Evolutionary conservation across 2,797 vertebrate species (phyloP).

Genomic region (Sebastes minor): DNA sequence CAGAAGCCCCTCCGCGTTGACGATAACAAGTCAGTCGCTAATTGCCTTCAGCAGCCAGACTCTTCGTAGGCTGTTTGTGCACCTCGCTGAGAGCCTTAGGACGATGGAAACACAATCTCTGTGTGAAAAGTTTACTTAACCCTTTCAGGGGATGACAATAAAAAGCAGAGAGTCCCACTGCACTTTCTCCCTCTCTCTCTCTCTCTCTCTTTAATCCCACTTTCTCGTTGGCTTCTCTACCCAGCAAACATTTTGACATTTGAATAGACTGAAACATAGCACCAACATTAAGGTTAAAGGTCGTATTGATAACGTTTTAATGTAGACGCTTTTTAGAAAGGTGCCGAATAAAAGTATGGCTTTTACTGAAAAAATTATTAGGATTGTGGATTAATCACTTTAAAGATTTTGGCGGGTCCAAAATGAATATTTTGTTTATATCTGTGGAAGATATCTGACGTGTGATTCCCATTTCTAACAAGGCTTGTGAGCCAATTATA

Average conservation of each 20-base stretch:
- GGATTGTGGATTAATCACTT: too few relatives aligned
- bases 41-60: slow-evolving; percentile 65
- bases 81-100: slow-evolving; percentile 33
- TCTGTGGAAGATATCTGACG: too few relatives aligned
- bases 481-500: too few relatives aligned
- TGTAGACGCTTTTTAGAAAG: too few relatives aligned
- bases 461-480: too few relatives aligned
- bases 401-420: too few relatives aligned
- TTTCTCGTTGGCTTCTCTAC: not conserved
- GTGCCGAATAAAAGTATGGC: too few relatives aligned
- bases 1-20: slow-evolving; percentile 36
- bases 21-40: slow-evolving; percentile 54
- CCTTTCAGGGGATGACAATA: slow-evolving; percentile 44
- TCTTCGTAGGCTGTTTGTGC: slow-evolving; percentile 43
- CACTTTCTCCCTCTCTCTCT: not conserved
- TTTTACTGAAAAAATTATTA: too few relatives aligned
- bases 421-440: too few relatives aligned
- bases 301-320: too few relatives aligned
- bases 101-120: slow-evolving; percentile 55
- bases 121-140: slow-evolving; percentile 59
- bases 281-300: not conserved
- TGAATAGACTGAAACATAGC: not conserved
- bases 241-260: not conserved
- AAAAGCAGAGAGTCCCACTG: slow-evolving; percentile 35
- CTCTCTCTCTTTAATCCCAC: slow-evolving; percentile 4